A percentile compares a stretch with the other conserved stretches of the same genome.
Conservation (phyloP, 1,140 invertebrate genomes). For the Anadara kagoshimensis region DNA sequence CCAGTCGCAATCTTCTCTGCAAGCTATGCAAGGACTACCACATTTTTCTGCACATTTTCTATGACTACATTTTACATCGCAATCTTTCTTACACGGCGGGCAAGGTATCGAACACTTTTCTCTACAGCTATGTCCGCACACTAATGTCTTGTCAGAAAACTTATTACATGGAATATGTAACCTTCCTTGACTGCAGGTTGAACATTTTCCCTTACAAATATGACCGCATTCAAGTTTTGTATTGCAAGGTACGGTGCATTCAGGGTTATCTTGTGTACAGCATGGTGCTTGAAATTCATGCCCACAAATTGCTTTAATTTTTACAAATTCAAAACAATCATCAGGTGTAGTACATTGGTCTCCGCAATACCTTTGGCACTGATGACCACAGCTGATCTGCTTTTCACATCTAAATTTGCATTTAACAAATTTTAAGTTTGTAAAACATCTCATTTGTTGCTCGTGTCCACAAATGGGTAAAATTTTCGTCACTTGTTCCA, state of each 20-base stretch:
- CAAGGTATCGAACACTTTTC: constrained; percentile 67
- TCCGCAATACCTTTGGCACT: constrained; percentile 78
- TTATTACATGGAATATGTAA: constrained; percentile 76
- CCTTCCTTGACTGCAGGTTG: constrained; percentile 77
- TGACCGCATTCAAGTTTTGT: constrained; percentile 56
- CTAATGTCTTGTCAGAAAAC: constrained; percentile 62
- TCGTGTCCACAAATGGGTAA: constrained; percentile 47
- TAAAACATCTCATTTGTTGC: constrained; percentile 36
- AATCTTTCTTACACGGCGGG: constrained; percentile 78
- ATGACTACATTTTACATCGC: constrained; percentile 75
- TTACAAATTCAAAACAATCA: constrained; percentile 34
- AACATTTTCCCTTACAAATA: constrained; percentile 54
- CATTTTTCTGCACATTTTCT: constrained; percentile 67
- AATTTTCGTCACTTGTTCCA: constrained; percentile 31
- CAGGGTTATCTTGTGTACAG: constrained; percentile 33
- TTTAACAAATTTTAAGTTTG: constrained; percentile 19
- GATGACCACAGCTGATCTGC: constrained; percentile 76
- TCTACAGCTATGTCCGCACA: constrained; percentile 72
- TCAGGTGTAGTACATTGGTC: constrained; percentile 75
- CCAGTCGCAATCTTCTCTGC: constrained; percentile 75
- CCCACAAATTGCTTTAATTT: constrained; percentile 60
- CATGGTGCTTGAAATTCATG: constrained; percentile 63
- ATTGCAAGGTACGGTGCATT: constrained; percentile 42
- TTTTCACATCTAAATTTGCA: constrained; percentile 46
- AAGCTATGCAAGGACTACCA: constrained; percentile 78